A percentile compares a stretch with the other conserved stretches of the same genome.
Evolutionary conservation across 1,140 invertebrate species (phyloP).

Genomic region (Drosophila tani): DNA sequence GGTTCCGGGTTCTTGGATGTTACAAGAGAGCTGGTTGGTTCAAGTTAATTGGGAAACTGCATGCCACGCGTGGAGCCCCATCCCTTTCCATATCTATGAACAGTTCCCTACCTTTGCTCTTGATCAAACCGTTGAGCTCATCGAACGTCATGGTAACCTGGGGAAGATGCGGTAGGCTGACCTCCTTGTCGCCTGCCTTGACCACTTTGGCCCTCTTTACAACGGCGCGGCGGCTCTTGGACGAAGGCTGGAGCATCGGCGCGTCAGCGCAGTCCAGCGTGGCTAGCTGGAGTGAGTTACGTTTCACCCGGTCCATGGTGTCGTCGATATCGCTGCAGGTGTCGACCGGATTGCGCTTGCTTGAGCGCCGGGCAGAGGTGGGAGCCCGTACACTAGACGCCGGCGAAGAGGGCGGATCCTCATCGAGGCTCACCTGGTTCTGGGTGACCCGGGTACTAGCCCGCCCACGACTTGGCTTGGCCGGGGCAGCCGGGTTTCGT

Average conservation of each 20-base stretch:
- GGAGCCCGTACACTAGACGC: constrained; percentile 7
- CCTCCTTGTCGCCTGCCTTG: constrained; percentile 21
- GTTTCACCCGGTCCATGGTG: constrained; percentile 32
- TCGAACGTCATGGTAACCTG: constrained; percentile 62
- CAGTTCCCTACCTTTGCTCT: constrained; percentile 57
- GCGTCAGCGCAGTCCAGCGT: constrained; percentile 56
- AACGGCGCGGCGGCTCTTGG: constrained; percentile 4
- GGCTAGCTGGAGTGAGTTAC: constrained; percentile 33
- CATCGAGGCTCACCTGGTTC: constrained; percentile 31
- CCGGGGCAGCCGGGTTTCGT: neutral
- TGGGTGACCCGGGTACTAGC: constrained; percentile 10
- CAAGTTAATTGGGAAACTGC: constrained; percentile 45
- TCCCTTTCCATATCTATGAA: neutral
- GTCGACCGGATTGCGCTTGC: constrained; percentile 25
- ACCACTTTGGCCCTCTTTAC: constrained; percentile 17
- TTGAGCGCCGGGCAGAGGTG: neutral
- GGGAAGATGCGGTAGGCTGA: constrained; percentile 13
- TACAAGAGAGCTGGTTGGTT: constrained; percentile 19
- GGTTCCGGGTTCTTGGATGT: constrained; percentile 49
- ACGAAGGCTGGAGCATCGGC: constrained; percentile 23
- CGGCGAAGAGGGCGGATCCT: constrained; percentile 4
- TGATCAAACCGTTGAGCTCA: constrained; percentile 64
- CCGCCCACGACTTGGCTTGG: neutral
- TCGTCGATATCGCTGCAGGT: constrained; percentile 48
- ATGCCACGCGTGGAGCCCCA: constrained; percentile 33